Evolutionary conservation across 1,140 invertebrate species (phyloP).

Genomic region (Tetragnatha versicolor): DNA sequence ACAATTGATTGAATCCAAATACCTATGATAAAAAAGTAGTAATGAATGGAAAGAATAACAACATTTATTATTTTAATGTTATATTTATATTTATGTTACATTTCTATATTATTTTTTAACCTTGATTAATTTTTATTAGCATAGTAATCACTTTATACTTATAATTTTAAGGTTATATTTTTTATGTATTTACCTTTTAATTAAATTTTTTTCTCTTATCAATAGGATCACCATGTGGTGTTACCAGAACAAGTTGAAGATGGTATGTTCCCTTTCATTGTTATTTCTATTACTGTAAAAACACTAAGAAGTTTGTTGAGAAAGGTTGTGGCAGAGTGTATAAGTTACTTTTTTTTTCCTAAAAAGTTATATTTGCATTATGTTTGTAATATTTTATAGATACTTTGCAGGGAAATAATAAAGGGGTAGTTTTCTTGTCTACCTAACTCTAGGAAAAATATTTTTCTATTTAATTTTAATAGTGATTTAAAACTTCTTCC

Average conservation of each 20-base stretch:
- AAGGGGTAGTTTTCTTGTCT: neutral
- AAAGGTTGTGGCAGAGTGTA: neutral
- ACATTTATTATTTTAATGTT: no score
- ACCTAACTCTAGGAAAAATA: neutral
- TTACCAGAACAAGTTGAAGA: constrained; percentile 38
- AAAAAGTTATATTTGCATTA: neutral
- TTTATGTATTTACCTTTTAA: neutral
- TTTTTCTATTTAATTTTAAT: no score
- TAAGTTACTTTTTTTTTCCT: neutral
- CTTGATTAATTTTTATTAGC: no score
- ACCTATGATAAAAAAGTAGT: no score
- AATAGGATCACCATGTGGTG: constrained; percentile 45
- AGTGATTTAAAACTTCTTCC: no score
- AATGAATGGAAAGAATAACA: no score
- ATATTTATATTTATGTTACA: no score
- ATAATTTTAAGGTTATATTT: no score
- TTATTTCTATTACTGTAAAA: neutral
- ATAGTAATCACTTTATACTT: no score
- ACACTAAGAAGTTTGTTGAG: neutral
- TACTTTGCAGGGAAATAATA: neutral
- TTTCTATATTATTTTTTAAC: no score
- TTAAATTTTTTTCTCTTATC: neutral
- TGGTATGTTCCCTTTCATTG: constrained; percentile 8
- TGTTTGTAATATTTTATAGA: no score
- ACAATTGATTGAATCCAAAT: no score